phyloP scores from a whole-genome alignment of 2,113 vertebrate species.

The Arizona elegans region DNA sequence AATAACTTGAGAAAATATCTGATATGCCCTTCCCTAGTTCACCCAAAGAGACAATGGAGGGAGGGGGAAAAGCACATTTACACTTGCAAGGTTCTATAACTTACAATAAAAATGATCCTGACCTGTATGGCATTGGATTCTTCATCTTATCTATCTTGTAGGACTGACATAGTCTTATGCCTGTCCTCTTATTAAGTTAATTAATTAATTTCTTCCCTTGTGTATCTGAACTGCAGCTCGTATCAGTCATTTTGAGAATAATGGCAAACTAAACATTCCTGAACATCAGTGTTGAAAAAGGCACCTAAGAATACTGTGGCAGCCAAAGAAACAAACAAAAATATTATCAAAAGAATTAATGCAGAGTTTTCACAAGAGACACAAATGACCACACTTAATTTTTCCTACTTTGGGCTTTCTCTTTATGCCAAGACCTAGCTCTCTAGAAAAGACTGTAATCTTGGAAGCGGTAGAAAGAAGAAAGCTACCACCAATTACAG shows the following conservation, averaged over 20 bases:
- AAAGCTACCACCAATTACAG: background rate
- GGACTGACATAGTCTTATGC: too few relatives aligned
- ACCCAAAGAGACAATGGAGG: too few relatives aligned
- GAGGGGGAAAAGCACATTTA: too few relatives aligned
- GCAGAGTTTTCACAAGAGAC: background rate
- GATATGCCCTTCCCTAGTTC: too few relatives aligned
- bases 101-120: too few relatives aligned
- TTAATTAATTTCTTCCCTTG: background rate
- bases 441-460: background rate
- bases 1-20: too few relatives aligned
- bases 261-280: background rate
- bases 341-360: background rate
- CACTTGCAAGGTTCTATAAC: too few relatives aligned
- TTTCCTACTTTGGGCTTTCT: background rate
- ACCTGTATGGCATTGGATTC: too few relatives aligned
- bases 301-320: background rate
- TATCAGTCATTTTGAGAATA: background rate
- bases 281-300: background rate
- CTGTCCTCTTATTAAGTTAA: background rate
- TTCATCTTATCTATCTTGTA: too few relatives aligned
- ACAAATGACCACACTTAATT: background rate
- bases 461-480: background rate
- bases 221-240: background rate
- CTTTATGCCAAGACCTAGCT: background rate
- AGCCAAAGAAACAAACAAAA: background rate